These are phyloP conservation scores for Tortrix viridana DNA, from an alignment of 2,888 invertebrate species.

Conservation along the genomic window DNA sequence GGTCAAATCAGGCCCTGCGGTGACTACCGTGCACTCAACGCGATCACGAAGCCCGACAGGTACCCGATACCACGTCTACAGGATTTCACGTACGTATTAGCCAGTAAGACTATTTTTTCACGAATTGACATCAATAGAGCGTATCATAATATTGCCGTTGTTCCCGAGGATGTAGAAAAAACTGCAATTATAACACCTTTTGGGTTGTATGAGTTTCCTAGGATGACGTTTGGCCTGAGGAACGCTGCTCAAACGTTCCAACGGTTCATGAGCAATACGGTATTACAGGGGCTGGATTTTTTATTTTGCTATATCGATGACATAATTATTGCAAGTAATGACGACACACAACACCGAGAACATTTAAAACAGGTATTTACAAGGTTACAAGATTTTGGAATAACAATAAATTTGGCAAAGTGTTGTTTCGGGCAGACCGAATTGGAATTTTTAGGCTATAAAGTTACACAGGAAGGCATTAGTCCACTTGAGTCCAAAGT, in stretches of 20 bases:
- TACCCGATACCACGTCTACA: slow-evolving; percentile 53
- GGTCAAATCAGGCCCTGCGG: slow-evolving; percentile 49
- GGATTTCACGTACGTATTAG: slow-evolving; percentile 44
- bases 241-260: slow-evolving; percentile 55
- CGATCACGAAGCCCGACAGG: slow-evolving; percentile 49
- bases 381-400: slow-evolving; percentile 37
- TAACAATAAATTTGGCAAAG: slow-evolving; percentile 40
- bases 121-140: slow-evolving; percentile 52
- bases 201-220: slow-evolving; percentile 50
- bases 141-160: slow-evolving; percentile 57
- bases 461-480: slow-evolving; percentile 33
- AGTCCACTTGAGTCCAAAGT: slow-evolving; percentile 33
- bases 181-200: slow-evolving; percentile 57
- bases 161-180: slow-evolving; percentile 52
- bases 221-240: slow-evolving; percentile 52
- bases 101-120: slow-evolving; percentile 46
- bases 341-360: slow-evolving; percentile 27
- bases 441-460: slow-evolving; percentile 40
- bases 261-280: slow-evolving; percentile 46
- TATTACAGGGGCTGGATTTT: slow-evolving; percentile 43
- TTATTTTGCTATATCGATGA: slow-evolving; percentile 50
- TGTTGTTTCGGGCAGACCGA: slow-evolving; percentile 35
- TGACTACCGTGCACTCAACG: slow-evolving; percentile 56
- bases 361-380: slow-evolving; percentile 39
- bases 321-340: slow-evolving; percentile 45